Percentiles rank a stretch among this genome's conserved stretches.
Conservation (phyloP, 35 echinoderm and acorn worm genomes). For the Diadema setosum region DNA sequence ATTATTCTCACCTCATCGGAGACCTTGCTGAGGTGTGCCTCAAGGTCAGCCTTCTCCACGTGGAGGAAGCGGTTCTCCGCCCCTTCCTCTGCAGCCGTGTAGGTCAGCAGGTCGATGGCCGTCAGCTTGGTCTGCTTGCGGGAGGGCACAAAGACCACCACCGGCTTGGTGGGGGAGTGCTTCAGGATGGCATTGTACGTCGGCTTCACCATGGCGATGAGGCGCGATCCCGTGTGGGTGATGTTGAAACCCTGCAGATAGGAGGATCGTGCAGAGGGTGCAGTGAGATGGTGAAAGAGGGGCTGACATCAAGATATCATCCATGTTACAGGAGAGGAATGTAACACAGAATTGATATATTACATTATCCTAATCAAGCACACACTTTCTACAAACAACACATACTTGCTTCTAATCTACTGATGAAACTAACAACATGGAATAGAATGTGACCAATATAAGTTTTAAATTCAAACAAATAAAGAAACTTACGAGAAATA, state of each 20-base stretch:
- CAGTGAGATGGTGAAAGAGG: neutral
- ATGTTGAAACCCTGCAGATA: constrained; percentile 97
- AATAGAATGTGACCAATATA: too few relatives aligned
- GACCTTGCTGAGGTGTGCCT: constrained; percentile 64
- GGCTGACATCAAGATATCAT: too few relatives aligned
- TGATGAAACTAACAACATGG: too few relatives aligned
- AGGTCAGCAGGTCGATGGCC: constrained; percentile 96
- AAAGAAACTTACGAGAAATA: too few relatives aligned
- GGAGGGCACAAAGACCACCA: constrained; percentile 95
- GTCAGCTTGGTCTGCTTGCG: constrained; percentile 98
- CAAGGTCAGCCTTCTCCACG: constrained; percentile 79
- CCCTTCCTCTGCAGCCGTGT: constrained; percentile 81
- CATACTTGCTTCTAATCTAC: too few relatives aligned
- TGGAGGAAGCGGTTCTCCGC: constrained; percentile 89
- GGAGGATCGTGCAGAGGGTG: neutral
- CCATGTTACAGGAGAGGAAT: too few relatives aligned
- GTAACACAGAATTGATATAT: too few relatives aligned
- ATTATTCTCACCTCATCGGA: constrained; percentile 55
- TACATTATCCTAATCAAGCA: too few relatives aligned
- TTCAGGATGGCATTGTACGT: constrained; percentile 97
- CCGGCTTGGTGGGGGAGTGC: constrained; percentile 76
- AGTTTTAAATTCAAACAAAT: too few relatives aligned
- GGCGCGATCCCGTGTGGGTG: constrained; percentile 92
- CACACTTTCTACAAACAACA: too few relatives aligned
- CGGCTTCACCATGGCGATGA: constrained; percentile 99